A percentile compares a stretch with the other conserved stretches of the same genome.
Evolutionary conservation across 92 coral and sea anemone species (phyloP).

Genomic region (Bergia puertoricense): DNA sequence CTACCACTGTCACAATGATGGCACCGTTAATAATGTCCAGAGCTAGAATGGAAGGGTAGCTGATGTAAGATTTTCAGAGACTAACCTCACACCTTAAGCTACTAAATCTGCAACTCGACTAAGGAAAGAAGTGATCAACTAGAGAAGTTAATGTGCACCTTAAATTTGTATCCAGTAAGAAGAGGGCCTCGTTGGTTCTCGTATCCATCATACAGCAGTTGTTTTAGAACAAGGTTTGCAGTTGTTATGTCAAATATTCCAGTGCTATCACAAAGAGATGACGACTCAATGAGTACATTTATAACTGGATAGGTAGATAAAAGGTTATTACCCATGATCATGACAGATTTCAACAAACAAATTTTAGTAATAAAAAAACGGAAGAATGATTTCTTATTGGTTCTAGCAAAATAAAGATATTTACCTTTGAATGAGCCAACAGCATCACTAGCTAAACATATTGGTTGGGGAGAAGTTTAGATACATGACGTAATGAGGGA

Average conservation of each 20-base stretch:
- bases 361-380: too few relatives aligned
- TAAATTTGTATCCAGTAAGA: conserved; percentile 83
- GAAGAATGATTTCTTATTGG: too few relatives aligned
- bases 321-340: too few relatives aligned
- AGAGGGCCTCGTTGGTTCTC: conserved; percentile 61
- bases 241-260: conserved; percentile 69
- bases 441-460: too few relatives aligned
- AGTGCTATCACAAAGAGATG: conserved; percentile 51
- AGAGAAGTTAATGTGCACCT: conserved; percentile 53
- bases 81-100: too few relatives aligned
- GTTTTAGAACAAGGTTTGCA: conserved; percentile 73
- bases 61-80: too few relatives aligned
- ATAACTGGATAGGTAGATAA: not conserved
- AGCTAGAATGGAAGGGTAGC: not conserved
- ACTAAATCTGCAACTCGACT: not conserved
- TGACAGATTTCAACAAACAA: too few relatives aligned
- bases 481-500: too few relatives aligned
- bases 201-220: conserved; percentile 88
- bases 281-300: not conserved
- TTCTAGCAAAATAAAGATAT: too few relatives aligned
- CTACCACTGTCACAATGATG: not conserved
- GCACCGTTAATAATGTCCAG: not conserved
- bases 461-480: too few relatives aligned
- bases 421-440: too few relatives aligned
- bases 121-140: not conserved